These are phyloP conservation scores for Orycteropus afer DNA, from an alignment of 2,113 vertebrate genomes.

Conservation along the genomic window DNA sequence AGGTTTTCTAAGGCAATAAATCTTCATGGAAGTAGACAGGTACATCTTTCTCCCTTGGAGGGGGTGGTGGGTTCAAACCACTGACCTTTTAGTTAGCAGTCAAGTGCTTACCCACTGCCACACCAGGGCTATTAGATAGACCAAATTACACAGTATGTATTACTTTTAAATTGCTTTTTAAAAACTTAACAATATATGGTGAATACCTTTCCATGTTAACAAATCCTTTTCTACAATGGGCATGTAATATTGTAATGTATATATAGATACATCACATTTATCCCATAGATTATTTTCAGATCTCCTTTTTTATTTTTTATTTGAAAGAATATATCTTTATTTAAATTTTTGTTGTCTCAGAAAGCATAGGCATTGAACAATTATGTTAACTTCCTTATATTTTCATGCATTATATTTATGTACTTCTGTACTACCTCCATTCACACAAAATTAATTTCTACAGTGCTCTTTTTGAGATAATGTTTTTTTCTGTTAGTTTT, in stretches of 20 bases:
- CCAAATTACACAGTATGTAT: background rate
- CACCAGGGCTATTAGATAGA: background rate
- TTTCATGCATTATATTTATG: background rate
- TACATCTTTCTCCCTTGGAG: no score
- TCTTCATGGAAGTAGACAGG: no score
- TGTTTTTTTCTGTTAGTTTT: background rate
- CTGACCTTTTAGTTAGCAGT: no score
- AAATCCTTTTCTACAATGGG: background rate
- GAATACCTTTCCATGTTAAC: background rate
- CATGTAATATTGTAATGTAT: background rate
- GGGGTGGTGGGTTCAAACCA: no score
- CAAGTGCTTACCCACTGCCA: no score
- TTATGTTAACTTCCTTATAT: background rate
- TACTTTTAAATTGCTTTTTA: background rate
- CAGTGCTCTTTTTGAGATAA: background rate
- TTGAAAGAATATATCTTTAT: background rate
- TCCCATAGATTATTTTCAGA: background rate
- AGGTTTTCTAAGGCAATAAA: no score
- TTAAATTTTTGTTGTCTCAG: background rate
- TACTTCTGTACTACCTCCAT: accelerated
- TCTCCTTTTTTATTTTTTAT: background rate
- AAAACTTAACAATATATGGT: background rate
- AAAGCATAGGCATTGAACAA: background rate
- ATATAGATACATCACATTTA: background rate
- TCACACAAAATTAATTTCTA: background rate